Evolutionary conservation across 2,797 vertebrate genomes (phyloP).

Genomic region (Furcifer pardalis): DNA sequence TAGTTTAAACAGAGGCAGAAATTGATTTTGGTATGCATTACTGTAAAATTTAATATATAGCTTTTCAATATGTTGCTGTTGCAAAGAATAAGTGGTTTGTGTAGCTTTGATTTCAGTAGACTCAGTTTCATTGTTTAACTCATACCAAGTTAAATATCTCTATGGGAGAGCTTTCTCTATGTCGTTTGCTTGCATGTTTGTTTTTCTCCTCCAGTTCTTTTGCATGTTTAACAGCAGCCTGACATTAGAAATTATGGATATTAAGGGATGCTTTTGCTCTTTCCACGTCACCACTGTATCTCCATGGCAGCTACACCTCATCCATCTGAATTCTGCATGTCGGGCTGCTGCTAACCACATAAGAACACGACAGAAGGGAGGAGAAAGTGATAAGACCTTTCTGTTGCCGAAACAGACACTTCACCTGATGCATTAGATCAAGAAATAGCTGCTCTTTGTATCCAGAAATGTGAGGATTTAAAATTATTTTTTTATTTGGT

Average conservation of each 20-base stretch:
- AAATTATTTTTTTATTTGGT: slow-evolving; percentile 1
- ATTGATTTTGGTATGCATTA: slow-evolving; percentile 8
- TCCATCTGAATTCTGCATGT: not conserved
- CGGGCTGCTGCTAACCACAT: not conserved
- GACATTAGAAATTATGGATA: not conserved
- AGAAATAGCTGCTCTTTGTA: not conserved
- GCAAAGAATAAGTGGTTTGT: slow-evolving; percentile 33
- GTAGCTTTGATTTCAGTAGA: not conserved
- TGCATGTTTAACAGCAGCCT: not conserved
- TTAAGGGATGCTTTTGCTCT: not conserved
- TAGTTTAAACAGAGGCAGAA: slow-evolving; percentile 2
- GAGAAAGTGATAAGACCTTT: not conserved
- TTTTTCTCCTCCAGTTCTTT: not conserved
- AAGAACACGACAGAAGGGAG: no score
- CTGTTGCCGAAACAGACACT: not conserved
- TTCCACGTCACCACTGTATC: no score
- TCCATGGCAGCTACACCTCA: not conserved
- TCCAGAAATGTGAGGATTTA: not conserved
- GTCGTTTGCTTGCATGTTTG: not conserved
- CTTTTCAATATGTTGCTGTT: not conserved
- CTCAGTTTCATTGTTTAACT: not conserved
- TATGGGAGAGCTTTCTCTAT: not conserved
- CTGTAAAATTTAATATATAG: slow-evolving; percentile 2
- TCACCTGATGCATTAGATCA: not conserved
- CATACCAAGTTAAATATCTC: not conserved